Evolutionary conservation across 2,888 invertebrate genomes (phyloP).

Genomic region (Drepana falcataria): DNA sequence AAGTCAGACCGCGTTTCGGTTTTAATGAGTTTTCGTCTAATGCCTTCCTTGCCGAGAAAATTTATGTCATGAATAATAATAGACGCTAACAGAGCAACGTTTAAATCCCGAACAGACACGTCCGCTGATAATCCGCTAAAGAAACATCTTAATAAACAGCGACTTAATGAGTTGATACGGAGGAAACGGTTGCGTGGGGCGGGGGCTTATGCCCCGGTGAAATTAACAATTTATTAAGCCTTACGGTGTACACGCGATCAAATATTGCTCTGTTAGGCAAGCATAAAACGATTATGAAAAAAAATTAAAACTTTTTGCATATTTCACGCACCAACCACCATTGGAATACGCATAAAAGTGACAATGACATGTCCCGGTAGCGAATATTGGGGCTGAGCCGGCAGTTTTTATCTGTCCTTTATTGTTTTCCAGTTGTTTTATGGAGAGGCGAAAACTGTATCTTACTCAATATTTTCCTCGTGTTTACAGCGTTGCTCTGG

Average conservation of each 20-base stretch:
- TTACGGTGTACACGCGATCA: not conserved
- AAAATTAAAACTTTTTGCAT: not conserved
- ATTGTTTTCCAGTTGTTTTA: not conserved
- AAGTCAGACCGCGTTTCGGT: slow-evolving; percentile 73
- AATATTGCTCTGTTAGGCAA: not conserved
- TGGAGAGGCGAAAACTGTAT: not conserved
- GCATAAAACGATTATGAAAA: not conserved
- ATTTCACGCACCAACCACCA: not conserved
- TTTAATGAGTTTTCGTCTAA: slow-evolving; percentile 78
- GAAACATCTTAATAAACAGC: slow-evolving; percentile 65
- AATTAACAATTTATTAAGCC: not conserved
- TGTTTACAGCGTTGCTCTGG: not conserved
- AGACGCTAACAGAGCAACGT: slow-evolving; percentile 63
- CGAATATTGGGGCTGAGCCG: not conserved
- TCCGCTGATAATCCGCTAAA: slow-evolving; percentile 58
- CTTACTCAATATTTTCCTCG: not conserved
- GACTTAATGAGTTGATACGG: slow-evolving; percentile 57
- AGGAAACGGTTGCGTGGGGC: slow-evolving; percentile 26
- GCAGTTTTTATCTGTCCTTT: not conserved
- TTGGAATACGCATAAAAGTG: not conserved
- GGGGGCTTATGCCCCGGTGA: not conserved
- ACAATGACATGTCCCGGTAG: not conserved
- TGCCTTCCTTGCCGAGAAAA: slow-evolving; percentile 69
- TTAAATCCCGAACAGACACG: slow-evolving; percentile 69
- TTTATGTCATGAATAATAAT: slow-evolving; percentile 78